phyloP scores from a whole-genome alignment of 2,888 invertebrate genomes.

The Liodrosophila aerea region DNA sequence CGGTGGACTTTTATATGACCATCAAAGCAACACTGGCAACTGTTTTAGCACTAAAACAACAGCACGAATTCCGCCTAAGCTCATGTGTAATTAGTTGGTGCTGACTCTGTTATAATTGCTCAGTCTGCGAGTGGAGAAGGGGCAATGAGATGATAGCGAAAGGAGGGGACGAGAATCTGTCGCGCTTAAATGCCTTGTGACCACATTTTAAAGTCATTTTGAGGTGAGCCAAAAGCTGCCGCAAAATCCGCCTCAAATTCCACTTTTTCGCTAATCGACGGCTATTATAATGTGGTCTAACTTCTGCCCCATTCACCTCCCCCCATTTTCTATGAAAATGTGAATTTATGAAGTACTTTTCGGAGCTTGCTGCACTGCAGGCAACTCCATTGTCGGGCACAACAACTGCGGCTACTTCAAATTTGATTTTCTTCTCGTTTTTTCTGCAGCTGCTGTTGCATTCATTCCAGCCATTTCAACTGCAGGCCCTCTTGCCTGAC shows the following conservation, averaged over 20 bases:
- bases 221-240: constrained; percentile 39
- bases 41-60: constrained; percentile 29
- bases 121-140: constrained; percentile 4
- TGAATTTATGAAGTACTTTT: constrained; percentile 21
- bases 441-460: constrained; percentile 11
- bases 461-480: constrained; percentile 42
- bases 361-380: constrained; percentile 1
- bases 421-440: constrained; percentile 11
- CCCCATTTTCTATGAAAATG: neutral
- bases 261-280: constrained; percentile 50
- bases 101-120: constrained; percentile 56
- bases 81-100: constrained; percentile 53
- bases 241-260: constrained; percentile 29
- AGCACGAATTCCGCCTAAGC: constrained; percentile 8
- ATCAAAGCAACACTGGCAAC: constrained; percentile 38
- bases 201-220: constrained; percentile 63
- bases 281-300: constrained; percentile 34
- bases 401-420: constrained; percentile 56
- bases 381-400: constrained; percentile 34
- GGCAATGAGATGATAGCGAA: neutral
- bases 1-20: constrained; percentile 39
- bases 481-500: constrained; percentile 43
- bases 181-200: constrained; percentile 40
- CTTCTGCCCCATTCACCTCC: neutral
- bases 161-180: constrained; percentile 14